These are phyloP conservation scores for Dromococcyx pavoninus DNA, from an alignment of 2,797 vertebrate species.

Conservation along the genomic window DNA sequence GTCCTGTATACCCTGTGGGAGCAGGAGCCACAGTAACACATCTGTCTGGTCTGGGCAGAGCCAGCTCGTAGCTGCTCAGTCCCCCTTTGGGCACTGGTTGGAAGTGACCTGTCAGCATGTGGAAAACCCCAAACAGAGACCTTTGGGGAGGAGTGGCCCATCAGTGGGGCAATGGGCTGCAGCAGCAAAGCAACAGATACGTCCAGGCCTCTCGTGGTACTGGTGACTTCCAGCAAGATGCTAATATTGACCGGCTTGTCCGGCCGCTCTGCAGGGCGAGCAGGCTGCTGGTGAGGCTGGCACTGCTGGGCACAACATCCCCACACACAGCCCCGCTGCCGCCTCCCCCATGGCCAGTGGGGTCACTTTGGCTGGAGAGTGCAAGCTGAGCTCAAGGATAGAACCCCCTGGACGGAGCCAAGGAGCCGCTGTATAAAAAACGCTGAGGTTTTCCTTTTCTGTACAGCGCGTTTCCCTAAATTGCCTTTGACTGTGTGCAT, in stretches of 20 bases:
- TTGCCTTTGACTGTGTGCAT: constrained; percentile 99
- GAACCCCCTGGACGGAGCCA: constrained; percentile 71
- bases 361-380: constrained; percentile 58
- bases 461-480: constrained; percentile 95
- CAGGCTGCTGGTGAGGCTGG: background rate
- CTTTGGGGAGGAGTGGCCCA: background rate
- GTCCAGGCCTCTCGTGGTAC: background rate
- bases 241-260: background rate
- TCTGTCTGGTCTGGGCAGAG: constrained; percentile 48
- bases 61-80: background rate
- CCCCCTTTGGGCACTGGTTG: constrained; percentile 17
- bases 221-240: background rate
- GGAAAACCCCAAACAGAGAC: background rate
- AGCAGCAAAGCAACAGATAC: background rate
- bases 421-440: constrained; percentile 77
- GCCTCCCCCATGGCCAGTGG: background rate
- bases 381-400: constrained; percentile 51
- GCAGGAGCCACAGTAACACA: constrained; percentile 53
- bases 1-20: background rate
- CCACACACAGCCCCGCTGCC: background rate
- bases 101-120: background rate
- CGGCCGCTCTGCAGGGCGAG: background rate
- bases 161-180: background rate
- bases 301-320: background rate
- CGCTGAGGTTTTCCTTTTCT: constrained; percentile 98